A percentile compares a stretch with the other conserved stretches of the same genome.
These are phyloP conservation scores for Siniperca scherzeri DNA, from an alignment of 2,797 vertebrate genomes.

Conservation along the genomic window DNA sequence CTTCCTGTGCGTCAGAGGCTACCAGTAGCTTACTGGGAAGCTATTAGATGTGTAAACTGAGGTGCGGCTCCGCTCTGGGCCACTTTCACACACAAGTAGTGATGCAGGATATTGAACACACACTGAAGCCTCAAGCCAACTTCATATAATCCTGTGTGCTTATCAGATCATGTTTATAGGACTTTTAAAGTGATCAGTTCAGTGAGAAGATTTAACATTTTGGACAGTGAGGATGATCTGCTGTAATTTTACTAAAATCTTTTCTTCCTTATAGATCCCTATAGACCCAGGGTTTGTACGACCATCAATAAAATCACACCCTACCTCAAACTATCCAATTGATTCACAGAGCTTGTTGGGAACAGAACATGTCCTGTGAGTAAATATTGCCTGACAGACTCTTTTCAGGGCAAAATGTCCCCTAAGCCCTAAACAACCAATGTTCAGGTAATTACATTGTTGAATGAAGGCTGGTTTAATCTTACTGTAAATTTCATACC, in stretches of 20 bases:
- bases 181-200: not conserved
- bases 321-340: not conserved
- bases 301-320: not conserved
- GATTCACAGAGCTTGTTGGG: not conserved
- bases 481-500: constrained; percentile 43
- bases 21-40: constrained; percentile 34
- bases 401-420: constrained; percentile 12
- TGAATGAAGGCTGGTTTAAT: constrained; percentile 36
- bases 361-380: not conserved
- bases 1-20: constrained; percentile 42
- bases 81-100: constrained; percentile 17
- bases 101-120: constrained; percentile 14
- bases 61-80: not conserved
- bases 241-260: not conserved
- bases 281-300: not conserved
- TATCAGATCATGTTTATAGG: not conserved
- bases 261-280: not conserved
- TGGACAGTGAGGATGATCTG: constrained; percentile 4
- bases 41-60: constrained; percentile 20
- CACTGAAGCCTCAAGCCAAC: not conserved
- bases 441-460: constrained; percentile 39
- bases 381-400: constrained; percentile 23
- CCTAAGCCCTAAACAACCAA: constrained; percentile 3
- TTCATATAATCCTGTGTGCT: not conserved
- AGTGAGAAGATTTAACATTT: not conserved